phyloP scores from a whole-genome alignment of 1,140 invertebrate genomes.

The Tyrophagus putrescentiae region DNA sequence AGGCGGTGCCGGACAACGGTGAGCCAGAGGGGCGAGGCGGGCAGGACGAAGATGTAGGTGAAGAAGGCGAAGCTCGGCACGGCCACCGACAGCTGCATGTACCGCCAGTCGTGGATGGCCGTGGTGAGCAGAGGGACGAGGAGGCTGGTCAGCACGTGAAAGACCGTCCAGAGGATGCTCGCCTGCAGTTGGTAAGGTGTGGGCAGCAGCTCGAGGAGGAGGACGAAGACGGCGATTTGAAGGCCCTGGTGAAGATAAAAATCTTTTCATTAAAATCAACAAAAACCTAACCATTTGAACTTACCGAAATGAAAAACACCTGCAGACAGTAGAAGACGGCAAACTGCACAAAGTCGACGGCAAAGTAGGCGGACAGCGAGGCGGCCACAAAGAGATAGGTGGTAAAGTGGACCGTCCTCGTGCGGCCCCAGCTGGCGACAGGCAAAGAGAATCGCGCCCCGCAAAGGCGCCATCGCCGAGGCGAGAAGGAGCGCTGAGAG shows the following conservation, averaged over 20 bases:
- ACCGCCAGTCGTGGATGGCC: conserved; percentile 37
- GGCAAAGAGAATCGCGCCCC: conserved; percentile 41
- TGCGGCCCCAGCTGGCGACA: conserved; percentile 39
- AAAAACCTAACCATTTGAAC: conserved; percentile 13
- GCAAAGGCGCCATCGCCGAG: too few species aligned
- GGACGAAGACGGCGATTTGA: conserved; percentile 32
- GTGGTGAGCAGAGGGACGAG: conserved; percentile 22
- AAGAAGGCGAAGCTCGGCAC: conserved; percentile 36
- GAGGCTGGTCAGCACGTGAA: conserved; percentile 5
- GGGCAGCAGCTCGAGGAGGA: conserved; percentile 41
- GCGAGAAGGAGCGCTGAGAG: too few species aligned
- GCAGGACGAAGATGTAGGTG: conserved; percentile 33
- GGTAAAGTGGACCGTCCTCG: conserved; percentile 34
- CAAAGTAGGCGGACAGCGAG: conserved; percentile 37
- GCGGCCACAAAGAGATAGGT: conserved; percentile 26
- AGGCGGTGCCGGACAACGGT: conserved; percentile 18
- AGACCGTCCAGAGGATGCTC: conserved; percentile 29
- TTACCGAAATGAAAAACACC: conserved; percentile 39
- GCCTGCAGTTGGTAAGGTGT: conserved; percentile 37
- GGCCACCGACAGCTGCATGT: conserved; percentile 36
- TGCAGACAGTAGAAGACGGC: conserved; percentile 39
- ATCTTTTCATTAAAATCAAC: not conserved
- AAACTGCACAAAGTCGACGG: conserved; percentile 36
- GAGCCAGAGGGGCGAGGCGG: conserved; percentile 25
- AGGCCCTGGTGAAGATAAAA: conserved; percentile 28